Evolutionary conservation across 2,888 invertebrate genomes (phyloP), one percentile per base, ranked within the genome.

Genomic region (Dione juno): DNA sequence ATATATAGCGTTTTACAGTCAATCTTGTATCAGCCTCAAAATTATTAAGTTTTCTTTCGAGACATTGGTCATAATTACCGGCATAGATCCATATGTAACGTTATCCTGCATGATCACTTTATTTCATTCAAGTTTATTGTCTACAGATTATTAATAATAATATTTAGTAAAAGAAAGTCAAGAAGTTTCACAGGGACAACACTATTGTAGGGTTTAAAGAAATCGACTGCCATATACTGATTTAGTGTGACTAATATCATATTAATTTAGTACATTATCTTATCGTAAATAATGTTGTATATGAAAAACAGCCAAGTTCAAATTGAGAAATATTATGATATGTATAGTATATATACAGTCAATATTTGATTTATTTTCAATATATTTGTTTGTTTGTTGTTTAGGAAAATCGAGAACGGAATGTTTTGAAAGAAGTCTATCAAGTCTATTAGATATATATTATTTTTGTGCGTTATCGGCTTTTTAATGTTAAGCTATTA

Each of bases 41-140:
- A 40, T 40, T 40, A 40, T 8, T 10, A 8, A 40, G 2, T 40
- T 40, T 40, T 40, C 7, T 40, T 9, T 8, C n/a, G n/a, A n/a
- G 9, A 21, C 1, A 37, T 1, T 8, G 1, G 28, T 45, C 11
- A 19, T 61, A 61, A 45, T 61, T 68, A 73, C 73, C 70, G 37
- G 21, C 61, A 73, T 54, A n/a, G 45, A 57, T 68, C 70, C 68
- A 8, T 73, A 72, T 5, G 67, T 19, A 45, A 21, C 28, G 16
- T 68, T 58, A 2, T 43, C 58, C 43, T 54, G 63, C 72, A 69
- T 72, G 52, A 50, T 63, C 7, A 21, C 10, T 14, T 50, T 21
- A n/a, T 16, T 11, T 43, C 0, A 5, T 45, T 28, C 19, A 50
- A 19, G n/a, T n/a, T n/a, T n/a, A n/a, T n/a, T n/a, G n/a, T n/a